Base-by-base conservation (phyloP, 2,113 vertebrate genomes). In the Cnemophilus loriae region DNA sequence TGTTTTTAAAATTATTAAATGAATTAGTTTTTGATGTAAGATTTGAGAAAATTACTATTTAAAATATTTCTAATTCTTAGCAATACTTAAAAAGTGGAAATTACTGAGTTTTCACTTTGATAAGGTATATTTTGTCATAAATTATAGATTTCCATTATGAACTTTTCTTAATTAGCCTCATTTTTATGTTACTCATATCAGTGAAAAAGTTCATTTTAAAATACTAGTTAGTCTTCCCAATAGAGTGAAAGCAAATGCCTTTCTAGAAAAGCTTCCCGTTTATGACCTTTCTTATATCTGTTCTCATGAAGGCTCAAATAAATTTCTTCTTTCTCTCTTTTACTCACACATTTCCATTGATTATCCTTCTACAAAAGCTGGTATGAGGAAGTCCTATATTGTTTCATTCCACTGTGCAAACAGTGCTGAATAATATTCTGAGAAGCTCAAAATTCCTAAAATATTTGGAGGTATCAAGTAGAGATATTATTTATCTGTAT, bases 401-500 rank as follows among this genome's bases (percentile, higher is more conserved):
- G 56, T 59, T 94, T 67, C 22, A 57, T 87, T 93, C 60, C 41
- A 33, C 24, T 52, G 8, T 37, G 7, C 42, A 89, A 65, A 27
- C 64, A 79, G 4, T 86, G 53, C n/a, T 69, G 63, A 30, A 84
- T 19, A 50, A 68, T 74, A 57, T 74, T 93, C 50, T 4, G 6
- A 95, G 91, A 90, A 42, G 10, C 80, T 70, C 50, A 84, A 76
- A 91, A 90, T 92, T 64, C 39, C 49, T 89, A 56, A 46, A 85
- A 27, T 65, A 90, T 89, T 95, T 95, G 67, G 56, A 95, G 26
- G 55, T 87, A 50, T 76, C 23, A 95, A 71, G 94, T 82, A 84
- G 47, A 93, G 42, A 85, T 91, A 79, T 70, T 97, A 94, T 95
- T 97, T n/a, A 92, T 88, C 33, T 91, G 3, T 92, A 28, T 87